Base-by-base conservation (phyloP, 2,113 vertebrate genomes). In the Sciurus niger region DNA sequence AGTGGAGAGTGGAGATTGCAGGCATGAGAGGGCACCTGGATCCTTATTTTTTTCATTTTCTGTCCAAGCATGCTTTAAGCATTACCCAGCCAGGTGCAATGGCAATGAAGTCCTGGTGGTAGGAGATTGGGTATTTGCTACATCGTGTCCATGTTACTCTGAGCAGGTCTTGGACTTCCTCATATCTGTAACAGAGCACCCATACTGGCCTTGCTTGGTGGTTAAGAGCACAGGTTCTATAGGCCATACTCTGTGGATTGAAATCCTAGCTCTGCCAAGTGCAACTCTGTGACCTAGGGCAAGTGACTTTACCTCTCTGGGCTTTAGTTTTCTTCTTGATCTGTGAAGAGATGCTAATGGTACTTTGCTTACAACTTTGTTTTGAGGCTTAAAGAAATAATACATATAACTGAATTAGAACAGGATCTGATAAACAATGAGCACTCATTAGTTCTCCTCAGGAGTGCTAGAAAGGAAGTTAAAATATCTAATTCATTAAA, bases 321-420 rank as follows among this genome's bases (percentile, higher is more conserved):
- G 17, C 18, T 83, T 85, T 74, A 63, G 25, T 58, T 95, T 84
- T 48, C 24, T 91, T 10, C 78, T 93, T 76, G 22, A 24, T 82
- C 78, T 94, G 60, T 82, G 68, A 91, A 24, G 48, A 72, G 40
- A 70, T 76, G 76, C n/a, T 86, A 58, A 93, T 85, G 58, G 76
- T 28, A 22, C 4, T 3, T 43, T 17, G 9, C 4, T 60, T 51
- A n/a, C 12, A 65, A 24, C 12, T 22, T 78, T 37, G 24, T 67
- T 91, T 73, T 89, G 73, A 86, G 48, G 37, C n/a, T 80, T 90
- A 67, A 65, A 90, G 55, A 72, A 82, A 17, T 63, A 70, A 92
- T 46, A 51, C 13, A 22, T 25, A 22, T 14, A 53, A 88, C 28
- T 11, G 43, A 53, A 46, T 89, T 86, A 77, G 51, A 78, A 86